Conservation (phyloP, 2,113 vertebrate species). For the Mesocricetus auratus region DNA sequence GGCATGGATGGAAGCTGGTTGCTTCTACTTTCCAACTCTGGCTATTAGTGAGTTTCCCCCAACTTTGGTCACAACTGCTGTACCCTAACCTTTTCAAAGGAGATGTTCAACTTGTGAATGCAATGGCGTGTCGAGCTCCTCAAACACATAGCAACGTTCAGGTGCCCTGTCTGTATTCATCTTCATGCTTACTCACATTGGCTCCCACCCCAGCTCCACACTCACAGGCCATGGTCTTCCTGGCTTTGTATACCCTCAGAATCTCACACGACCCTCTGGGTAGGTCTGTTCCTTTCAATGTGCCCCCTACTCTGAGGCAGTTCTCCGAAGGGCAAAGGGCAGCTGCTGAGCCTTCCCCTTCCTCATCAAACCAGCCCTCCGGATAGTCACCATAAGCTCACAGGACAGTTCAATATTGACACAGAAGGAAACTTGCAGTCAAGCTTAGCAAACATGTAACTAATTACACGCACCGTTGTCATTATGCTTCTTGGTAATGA, state of each 20-base stretch:
- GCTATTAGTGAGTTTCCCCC: not conserved
- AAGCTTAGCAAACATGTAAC: constrained; percentile 27
- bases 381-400: not conserved
- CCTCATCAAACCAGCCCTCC: rapidly evolving
- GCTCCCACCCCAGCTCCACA: rapidly evolving
- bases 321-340: not conserved
- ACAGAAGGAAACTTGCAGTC: constrained; percentile 2
- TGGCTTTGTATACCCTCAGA: not conserved
- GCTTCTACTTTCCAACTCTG: not conserved
- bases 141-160: not conserved
- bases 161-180: not conserved
- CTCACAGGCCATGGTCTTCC: not conserved
- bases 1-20: rapidly evolving
- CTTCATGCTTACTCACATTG: not conserved
- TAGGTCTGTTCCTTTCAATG: no score
- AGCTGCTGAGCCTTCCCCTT: not conserved
- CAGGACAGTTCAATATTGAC: not conserved
- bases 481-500: not conserved
- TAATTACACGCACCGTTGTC: not conserved
- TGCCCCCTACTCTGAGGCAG: not conserved
- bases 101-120: not conserved
- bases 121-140: not conserved
- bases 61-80: not conserved
- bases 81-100: not conserved
- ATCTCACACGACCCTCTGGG: no score